A percentile compares a stretch with the other conserved stretches of the same genome.
These are phyloP conservation scores for Hapalemur alaotrensis DNA, from an alignment of 2,797 vertebrate species.

Conservation along the genomic window DNA sequence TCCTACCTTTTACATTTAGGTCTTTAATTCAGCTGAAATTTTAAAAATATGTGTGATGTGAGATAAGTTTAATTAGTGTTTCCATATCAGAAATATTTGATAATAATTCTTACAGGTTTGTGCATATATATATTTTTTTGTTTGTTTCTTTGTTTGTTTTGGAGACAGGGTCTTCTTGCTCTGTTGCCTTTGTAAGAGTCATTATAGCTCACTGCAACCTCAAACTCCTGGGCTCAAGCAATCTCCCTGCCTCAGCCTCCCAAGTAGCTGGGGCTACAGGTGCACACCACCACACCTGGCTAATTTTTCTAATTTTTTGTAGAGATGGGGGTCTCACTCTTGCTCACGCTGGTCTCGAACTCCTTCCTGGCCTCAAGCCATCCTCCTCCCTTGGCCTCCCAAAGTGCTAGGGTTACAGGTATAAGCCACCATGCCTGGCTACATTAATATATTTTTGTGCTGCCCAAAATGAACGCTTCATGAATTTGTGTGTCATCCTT, in stretches of 20 bases:
- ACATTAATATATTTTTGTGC: neutral
- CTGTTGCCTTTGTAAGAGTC: neutral
- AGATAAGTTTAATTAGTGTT: neutral
- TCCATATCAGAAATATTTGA: neutral
- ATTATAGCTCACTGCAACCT: neutral
- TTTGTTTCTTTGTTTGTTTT: no score
- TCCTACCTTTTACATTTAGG: neutral
- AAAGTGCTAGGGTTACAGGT: neutral
- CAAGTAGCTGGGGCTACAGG: neutral
- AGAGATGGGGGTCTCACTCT: neutral
- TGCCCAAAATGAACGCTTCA: no score
- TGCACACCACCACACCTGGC: neutral
- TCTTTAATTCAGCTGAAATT: neutral
- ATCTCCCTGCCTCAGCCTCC: neutral
- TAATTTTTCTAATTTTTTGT: neutral
- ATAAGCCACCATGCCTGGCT: neutral
- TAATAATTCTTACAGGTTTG: neutral
- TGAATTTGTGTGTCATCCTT: no score
- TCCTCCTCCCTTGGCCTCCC: no score
- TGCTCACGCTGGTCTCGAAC: neutral
- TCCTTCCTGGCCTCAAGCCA: no score
- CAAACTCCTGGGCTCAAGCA: neutral
- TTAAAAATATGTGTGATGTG: neutral
- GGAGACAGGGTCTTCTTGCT: neutral
- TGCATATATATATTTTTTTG: neutral